Percentiles rank a stretch among this genome's conserved stretches.
Conservation (phyloP, 2,888 invertebrate species). For the Eilema depressum region DNA sequence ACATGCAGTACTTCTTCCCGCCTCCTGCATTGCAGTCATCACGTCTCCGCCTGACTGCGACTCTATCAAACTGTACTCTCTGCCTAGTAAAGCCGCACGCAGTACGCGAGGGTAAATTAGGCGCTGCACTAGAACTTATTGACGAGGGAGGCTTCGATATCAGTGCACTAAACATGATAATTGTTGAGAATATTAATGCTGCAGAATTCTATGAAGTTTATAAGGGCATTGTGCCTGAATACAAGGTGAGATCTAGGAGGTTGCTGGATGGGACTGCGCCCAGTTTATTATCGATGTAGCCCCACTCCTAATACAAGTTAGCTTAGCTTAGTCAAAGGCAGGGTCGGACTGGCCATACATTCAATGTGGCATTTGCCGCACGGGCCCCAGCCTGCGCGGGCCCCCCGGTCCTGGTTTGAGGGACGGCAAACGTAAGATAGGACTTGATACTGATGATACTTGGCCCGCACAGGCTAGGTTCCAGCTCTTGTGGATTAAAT, state of each 20-base stretch:
- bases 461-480: too few species aligned
- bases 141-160: constrained; percentile 92
- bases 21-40: constrained; percentile 67
- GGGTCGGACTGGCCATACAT: too few species aligned
- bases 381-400: too few species aligned
- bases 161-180: constrained; percentile 92
- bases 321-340: too few species aligned
- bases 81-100: constrained; percentile 97
- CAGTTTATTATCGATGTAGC: not conserved
- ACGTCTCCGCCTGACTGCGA: constrained; percentile 84
- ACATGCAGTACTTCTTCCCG: constrained; percentile 89
- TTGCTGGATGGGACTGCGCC: not conserved
- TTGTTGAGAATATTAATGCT: constrained; percentile 93
- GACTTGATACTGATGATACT: too few species aligned
- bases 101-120: constrained; percentile 91
- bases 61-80: constrained; percentile 90
- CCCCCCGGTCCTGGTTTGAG: too few species aligned
- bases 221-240: constrained; percentile 94
- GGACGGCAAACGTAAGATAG: too few species aligned
- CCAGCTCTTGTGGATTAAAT: too few species aligned
- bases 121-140: constrained; percentile 90
- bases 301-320: not conserved
- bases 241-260: constrained; percentile 82
- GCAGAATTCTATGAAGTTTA: constrained; percentile 98
- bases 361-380: too few species aligned